These are phyloP conservation scores for Pseudopodoces humilis DNA, from an alignment of 2,113 vertebrate genomes.

Conservation along the genomic window DNA sequence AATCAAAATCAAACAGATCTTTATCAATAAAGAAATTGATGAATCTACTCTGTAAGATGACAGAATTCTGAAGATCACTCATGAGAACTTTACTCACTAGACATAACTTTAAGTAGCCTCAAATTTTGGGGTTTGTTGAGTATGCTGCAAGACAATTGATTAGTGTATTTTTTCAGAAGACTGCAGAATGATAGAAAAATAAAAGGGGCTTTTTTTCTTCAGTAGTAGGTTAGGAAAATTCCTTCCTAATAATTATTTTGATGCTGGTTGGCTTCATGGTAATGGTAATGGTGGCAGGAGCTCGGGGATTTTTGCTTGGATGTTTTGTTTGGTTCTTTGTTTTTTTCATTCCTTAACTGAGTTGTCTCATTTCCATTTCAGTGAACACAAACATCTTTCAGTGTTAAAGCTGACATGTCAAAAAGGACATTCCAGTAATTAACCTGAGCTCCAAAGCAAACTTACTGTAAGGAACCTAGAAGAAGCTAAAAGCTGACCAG, in stretches of 20 bases:
- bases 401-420: neutral
- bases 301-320: neutral
- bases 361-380: neutral
- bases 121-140: neutral
- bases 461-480: neutral
- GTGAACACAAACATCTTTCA: neutral
- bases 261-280: neutral
- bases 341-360: neutral
- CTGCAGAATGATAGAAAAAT: neutral
- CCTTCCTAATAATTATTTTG: neutral
- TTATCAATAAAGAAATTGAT: neutral
- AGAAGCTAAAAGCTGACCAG: neutral
- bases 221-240: neutral
- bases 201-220: neutral
- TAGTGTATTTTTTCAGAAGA: neutral
- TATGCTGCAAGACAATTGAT: neutral
- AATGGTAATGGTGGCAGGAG: neutral
- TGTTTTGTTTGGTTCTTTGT: neutral
- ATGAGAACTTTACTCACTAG: neutral
- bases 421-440: neutral
- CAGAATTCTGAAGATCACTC: neutral
- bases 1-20: neutral
- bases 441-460: neutral
- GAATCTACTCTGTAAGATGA: neutral
- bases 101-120: neutral